phyloP scores from a whole-genome alignment of 2,113 vertebrate genomes.

The Todiramphus saurophagus region DNA sequence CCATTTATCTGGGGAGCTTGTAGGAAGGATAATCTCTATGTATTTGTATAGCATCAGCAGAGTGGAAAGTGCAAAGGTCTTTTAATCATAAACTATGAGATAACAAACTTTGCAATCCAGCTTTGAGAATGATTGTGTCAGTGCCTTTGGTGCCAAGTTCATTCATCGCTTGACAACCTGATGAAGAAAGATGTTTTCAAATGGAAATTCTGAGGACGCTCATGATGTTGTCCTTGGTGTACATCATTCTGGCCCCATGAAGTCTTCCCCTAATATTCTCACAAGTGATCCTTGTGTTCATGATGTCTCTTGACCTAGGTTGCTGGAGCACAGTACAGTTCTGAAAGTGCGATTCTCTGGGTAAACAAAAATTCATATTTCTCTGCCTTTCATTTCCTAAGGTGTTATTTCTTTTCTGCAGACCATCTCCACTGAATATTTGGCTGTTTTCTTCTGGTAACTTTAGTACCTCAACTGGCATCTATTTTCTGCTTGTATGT shows the following conservation, averaged over 20 bases:
- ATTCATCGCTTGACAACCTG: neutral
- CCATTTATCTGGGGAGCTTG: neutral
- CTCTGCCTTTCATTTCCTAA: neutral
- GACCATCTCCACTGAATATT: neutral
- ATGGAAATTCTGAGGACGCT: neutral
- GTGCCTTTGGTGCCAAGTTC: neutral
- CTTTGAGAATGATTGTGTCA: neutral
- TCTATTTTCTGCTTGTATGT: neutral
- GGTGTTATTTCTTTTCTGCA: neutral
- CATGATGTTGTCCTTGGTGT: neutral
- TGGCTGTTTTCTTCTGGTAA: neutral
- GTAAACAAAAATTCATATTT: neutral
- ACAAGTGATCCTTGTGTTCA: rapidly evolving
- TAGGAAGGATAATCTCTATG: neutral
- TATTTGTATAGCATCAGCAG: neutral
- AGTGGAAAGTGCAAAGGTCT: conserved; percentile 6
- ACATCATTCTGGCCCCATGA: neutral
- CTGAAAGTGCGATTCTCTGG: neutral
- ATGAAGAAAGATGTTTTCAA: neutral
- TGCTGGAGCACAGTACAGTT: neutral
- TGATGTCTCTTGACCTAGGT: neutral
- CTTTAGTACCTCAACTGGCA: neutral
- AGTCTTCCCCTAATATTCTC: neutral
- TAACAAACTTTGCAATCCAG: neutral
- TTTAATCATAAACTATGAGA: conserved; percentile 21